Base-by-base conservation (phyloP, 2,113 vertebrate species). In the Anguilla japonica region DNA sequence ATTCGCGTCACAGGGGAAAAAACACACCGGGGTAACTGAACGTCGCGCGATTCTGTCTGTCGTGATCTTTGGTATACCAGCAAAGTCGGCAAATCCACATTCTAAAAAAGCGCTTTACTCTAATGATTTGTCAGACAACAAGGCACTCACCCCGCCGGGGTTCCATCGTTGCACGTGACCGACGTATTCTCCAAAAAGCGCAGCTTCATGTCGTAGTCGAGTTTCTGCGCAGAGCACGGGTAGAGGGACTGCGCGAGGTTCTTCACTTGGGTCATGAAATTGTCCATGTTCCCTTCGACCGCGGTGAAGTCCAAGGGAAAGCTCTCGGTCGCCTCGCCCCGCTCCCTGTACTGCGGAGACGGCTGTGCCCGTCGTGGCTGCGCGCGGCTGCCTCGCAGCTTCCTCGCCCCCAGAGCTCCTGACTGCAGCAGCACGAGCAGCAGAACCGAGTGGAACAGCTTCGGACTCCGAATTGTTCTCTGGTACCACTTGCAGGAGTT, bases 221-320 rank as follows among this genome's bases (percentile, higher is more conserved):
- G 96, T 87, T 96, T 97, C 92, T 97, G 97, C 13, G 96, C 96
- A 0, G 97, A 98, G 90, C 97, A 98, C 80, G 97, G 97, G 90
- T 98, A 98, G 22, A 98, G 95, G 9, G 97, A 98, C 94, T 98
- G 97, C 78, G 97, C 97, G 67, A 98, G 95, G 94, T 97, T 98
- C 95, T 98, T 98, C 91, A 98, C 97, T 90, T 98, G 97, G 13
- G 96, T 96, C 97, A 98, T 98, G 94, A 98, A 98, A 92, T 96
- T 97, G 95, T 98, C 97, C 97, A 98, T 97, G 95, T 98, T 98
- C 88, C 97, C 97, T 90, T 98, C 97, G 87, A 98, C 97, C 26
- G 97, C 97, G 39, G 97, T 98, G 96, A 98, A 98, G 93, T 98
- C 97, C 96, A 98, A 93, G 67, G 97, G 96, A 94, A 98, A 98